phyloP scores from a whole-genome alignment of 1,140 invertebrate genomes.

The Chrysoperla carnea region DNA sequence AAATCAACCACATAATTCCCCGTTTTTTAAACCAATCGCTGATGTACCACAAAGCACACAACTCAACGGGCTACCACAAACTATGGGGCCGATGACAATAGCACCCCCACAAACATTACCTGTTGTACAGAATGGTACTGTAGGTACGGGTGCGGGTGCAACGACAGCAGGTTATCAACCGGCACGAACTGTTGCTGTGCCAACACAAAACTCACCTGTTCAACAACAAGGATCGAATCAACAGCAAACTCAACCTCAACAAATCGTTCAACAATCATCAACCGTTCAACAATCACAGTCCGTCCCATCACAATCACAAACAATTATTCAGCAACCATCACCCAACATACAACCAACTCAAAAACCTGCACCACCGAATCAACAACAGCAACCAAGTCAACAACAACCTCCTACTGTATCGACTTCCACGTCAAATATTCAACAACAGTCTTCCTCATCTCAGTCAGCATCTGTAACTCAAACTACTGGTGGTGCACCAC shows the following conservation, averaged over 20 bases:
- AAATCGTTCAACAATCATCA: background rate
- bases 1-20: conserved; percentile 32
- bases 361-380: background rate
- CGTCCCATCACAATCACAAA: background rate
- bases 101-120: conserved; percentile 16
- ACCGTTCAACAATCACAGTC: background rate
- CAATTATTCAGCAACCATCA: conserved; percentile 4
- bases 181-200: conserved; percentile 5
- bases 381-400: background rate
- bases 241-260: conserved; percentile 6
- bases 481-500: conserved; percentile 20
- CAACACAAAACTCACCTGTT: conserved; percentile 9
- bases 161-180: background rate
- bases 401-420: background rate
- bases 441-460: too few species aligned
- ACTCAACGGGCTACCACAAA: conserved; percentile 12
- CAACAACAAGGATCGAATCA: conserved; percentile 8
- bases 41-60: conserved; percentile 10
- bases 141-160: background rate
- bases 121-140: conserved; percentile 12
- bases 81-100: conserved; percentile 6
- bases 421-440: too few species aligned
- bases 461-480: conserved; percentile 19
- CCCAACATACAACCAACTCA: background rate
- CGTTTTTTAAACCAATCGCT: background rate